Evolutionary conservation across 2,113 vertebrate species (phyloP), one percentile per base, ranked within the genome.

Genomic region (Callocephalon fimbriatum): DNA sequence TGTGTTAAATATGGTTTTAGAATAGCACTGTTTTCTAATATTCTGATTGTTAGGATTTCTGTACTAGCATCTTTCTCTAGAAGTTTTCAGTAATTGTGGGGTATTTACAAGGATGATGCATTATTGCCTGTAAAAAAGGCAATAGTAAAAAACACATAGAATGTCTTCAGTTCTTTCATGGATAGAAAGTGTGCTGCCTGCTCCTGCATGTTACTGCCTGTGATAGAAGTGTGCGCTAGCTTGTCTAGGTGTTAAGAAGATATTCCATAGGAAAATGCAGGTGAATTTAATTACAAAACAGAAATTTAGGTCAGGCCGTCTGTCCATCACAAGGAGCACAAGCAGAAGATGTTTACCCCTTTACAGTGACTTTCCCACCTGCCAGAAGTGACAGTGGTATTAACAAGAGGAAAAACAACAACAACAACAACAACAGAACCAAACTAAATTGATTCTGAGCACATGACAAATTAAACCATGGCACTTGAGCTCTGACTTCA

Each of bases 101-200:
- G 13, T 58, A 31, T 12, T 62, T 45, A 45, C 19, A n/a, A 37
- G 32, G 44, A 31, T 15, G 15, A 20, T 8, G 7, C 40, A 5
- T 63, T 40, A 50, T 3, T 8, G 32, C 20, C 74, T 32, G 25
- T 27, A 32, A 37, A 63, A 35, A 31, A 51, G 16, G 23, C 61
- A 16, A 32, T 5, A 3, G 32, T 12, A 7, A 68, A 32, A 8
- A 5, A 20, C 32, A 48, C 9, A 29, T 1, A 40, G 38, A 42
- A 50, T 23, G 5, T 20, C 16, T 63, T 54, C 32, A 6, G 9
- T 63, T 75, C 10, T 77, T 15, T 44, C 0, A 0, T 14, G 29
- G 32, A 23, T 16, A 56, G 27, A 37, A n/a, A n/a, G 22, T 2
- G 9, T 12, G 14, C 27, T 16, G 47, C 31, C 31, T 3, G 2